Evolutionary conservation across 2,888 invertebrate genomes (phyloP), one percentile per base, ranked within the genome.

Genomic region (Lasioglossum villosulum): DNA sequence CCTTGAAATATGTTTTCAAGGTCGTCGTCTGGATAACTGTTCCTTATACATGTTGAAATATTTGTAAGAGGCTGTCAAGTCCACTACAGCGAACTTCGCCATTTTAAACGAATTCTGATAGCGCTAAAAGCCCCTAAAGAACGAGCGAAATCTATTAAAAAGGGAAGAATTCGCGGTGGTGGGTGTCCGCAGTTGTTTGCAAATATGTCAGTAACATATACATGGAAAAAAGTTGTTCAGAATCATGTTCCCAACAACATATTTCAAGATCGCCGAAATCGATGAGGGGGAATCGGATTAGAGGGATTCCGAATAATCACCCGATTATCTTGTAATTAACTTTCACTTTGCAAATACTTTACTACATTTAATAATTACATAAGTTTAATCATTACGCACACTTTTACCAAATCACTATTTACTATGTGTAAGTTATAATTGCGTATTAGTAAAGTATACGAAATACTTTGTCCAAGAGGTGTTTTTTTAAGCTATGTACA

Each of bases 381-480:
- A 77, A 73, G 80, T 83, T 68, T 52, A 39, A 42, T 80, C 14
- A 45, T 72, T 59, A 78, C 37, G 59, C 78, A 86, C 52, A 56
- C 56, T 45, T 42, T 70, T 80, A 80, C 34, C 52, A 80, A 63
- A 75, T 77, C 52, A 78, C 70, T 81, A n/a, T 59, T 73, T 34
- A 83, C 82, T 71, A 66, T 70, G 52, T 77, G 66, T 86, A 77
- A 80, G 86, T 78, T 82, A 75, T 45, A 42, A 76, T 79, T 52
- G 52, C 59, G 75, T 59, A 72, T 80, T 75, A 77, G 12, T 80
- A 56, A 70, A 63, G 71, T 76, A 78, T 71, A 59, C 52, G 42
- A 30, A 68, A n/a, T 71, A 73, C 37, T 72, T 80, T 63, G 91
- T 91, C 92, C 93, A 93, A 94, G 93, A 93, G 93, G 93, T 93